A percentile compares a stretch with the other conserved stretches of the same genome.
phyloP scores from a whole-genome alignment of 2,113 vertebrate genomes.

The Pedetes capensis region DNA sequence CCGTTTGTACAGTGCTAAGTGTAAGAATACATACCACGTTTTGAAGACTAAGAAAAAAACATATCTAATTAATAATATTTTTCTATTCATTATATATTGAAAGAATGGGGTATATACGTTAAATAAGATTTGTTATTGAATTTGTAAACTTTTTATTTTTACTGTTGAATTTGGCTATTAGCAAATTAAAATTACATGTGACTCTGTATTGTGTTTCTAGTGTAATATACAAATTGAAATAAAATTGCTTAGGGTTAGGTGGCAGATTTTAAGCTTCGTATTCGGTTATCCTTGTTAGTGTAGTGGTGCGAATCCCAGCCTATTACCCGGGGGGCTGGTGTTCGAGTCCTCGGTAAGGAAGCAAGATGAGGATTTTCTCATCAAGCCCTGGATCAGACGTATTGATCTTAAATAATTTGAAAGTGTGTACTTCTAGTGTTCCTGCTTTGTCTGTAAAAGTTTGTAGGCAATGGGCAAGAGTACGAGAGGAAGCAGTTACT shows the following conservation, averaged over 20 bases:
- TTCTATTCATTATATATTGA: background rate
- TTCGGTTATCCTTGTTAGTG: slow-evolving; percentile 25
- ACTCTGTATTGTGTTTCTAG: background rate
- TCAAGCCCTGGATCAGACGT: too few relatives aligned
- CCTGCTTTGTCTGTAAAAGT: background rate
- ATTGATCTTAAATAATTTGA: background rate
- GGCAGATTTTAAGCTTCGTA: too few relatives aligned
- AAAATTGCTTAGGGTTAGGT: too few relatives aligned
- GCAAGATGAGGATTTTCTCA: too few relatives aligned
- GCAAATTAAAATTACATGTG: background rate
- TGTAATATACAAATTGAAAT: fast-evolving
- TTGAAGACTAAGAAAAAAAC: background rate
- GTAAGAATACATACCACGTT: background rate
- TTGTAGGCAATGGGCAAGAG: too few relatives aligned
- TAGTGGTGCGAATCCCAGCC: slow-evolving; percentile 61
- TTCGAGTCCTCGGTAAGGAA: slow-evolving; percentile 56
- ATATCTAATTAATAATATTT: background rate
- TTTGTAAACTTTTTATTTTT: background rate
- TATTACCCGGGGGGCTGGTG: slow-evolving; percentile 54
- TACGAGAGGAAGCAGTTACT: fast-evolving
- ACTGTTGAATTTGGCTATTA: background rate
- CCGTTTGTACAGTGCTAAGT: background rate
- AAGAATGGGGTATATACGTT: background rate
- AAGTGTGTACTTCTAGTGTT: background rate
- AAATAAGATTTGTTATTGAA: background rate